phyloP scores from a whole-genome alignment of 2,113 vertebrate genomes.

The Anolis sagrei region DNA sequence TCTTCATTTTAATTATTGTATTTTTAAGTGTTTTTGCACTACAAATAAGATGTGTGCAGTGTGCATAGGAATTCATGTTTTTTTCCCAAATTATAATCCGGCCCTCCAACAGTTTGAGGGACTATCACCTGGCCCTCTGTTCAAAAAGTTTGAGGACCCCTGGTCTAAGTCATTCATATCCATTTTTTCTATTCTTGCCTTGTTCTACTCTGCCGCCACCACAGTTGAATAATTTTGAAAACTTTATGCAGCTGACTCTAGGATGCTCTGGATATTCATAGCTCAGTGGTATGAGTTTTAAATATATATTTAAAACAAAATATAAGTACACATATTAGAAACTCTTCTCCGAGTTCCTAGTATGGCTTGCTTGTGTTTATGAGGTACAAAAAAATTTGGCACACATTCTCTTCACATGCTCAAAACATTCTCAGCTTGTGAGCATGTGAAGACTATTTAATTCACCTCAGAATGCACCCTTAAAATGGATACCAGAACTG shows the following conservation, averaged over 20 bases:
- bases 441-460: too few species aligned
- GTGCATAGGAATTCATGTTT: too few species aligned
- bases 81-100: too few species aligned
- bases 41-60: too few species aligned
- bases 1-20: too few species aligned
- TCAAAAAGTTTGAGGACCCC: too few species aligned
- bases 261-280: too few species aligned
- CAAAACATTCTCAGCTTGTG: background rate
- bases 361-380: background rate
- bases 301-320: background rate
- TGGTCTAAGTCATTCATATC: too few species aligned
- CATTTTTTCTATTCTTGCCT: background rate
- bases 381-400: background rate
- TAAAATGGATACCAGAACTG: background rate
- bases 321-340: background rate
- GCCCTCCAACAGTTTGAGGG: too few species aligned
- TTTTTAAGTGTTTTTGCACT: too few species aligned
- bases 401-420: background rate
- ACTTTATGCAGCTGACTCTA: too few species aligned
- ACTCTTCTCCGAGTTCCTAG: background rate
- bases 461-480: background rate
- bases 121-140: too few species aligned
- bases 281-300: background rate
- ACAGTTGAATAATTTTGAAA: background rate
- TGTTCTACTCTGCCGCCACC: background rate